Base-by-base conservation (phyloP, 2,888 invertebrate species). In the Venusia cambrica region DNA sequence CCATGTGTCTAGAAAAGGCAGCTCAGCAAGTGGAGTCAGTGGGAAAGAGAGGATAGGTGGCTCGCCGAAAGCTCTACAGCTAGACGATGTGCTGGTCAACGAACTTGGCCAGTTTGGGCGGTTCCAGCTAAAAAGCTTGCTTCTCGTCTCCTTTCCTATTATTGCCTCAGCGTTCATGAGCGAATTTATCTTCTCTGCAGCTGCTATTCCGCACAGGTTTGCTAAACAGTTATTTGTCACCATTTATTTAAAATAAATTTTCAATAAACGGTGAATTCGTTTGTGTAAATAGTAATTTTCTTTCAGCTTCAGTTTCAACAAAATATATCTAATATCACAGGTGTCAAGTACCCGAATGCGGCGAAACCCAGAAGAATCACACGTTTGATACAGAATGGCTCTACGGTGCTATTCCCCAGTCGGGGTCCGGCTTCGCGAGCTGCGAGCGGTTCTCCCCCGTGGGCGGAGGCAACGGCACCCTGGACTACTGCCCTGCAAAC, bases 141-240 rank as follows among this genome's bases (percentile, higher is more conserved):
- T 84, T 16, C 67, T 93, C 37, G 89, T 92, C 21, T 83, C 90
- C 35, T 41, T 93, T 13, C 91, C 92, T 1, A 85, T 92, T 48
- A 76, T 92, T 34, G 89, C 92, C 64, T 90, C 92, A 1, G 90
- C 91, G 0, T 89, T 91, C 43, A 89, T 90, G 51, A 88, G 91
- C 46, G 90, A 91, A 21, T 94, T 91, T 57, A 90, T 93, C 36
- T 94, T 94, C 66, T 91, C 93, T 0, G 92, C 93, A 0, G 90
- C 90, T 32, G 89, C 90, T 40, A 75, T 92, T 7, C 88, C 89
- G 20, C 92, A 93, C 83, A 92, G 93, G 93, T 93, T n/a, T n/a
- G n/a, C n/a, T n/a, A n/a, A n/a, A n/a, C n/a, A n/a, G n/a, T n/a
- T n/a, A n/a, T n/a, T n/a, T n/a, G n/a, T n/a, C n/a, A n/a, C n/a